These are phyloP conservation scores for Criorhina ranunculi DNA, from an alignment of 2,888 invertebrate genomes.

Conservation along the genomic window DNA sequence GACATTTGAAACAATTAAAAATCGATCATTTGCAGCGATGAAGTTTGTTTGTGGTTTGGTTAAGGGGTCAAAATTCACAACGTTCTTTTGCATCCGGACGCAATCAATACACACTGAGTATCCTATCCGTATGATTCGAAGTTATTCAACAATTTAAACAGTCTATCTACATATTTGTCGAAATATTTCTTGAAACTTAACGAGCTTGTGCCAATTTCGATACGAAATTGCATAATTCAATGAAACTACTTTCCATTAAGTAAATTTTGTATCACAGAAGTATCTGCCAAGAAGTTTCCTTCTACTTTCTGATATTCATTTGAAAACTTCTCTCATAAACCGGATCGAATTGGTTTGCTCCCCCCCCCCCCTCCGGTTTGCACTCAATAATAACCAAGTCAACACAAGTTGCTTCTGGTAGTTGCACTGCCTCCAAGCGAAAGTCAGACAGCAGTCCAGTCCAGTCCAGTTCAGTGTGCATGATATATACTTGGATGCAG, in stretches of 20 bases:
- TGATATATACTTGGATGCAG: conserved; percentile 8
- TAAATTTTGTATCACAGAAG: conserved; percentile 8
- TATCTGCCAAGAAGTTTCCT: conserved; percentile 42
- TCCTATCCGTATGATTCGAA: not conserved
- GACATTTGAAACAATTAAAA: too few species aligned
- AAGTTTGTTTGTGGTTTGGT: too few species aligned
- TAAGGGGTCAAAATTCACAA: too few species aligned
- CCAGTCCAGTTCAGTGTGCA: conserved; percentile 30
- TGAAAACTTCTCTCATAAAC: conserved; percentile 42
- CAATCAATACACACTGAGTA: too few species aligned
- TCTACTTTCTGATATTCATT: conserved; percentile 23
- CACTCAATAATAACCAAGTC: conserved; percentile 24
- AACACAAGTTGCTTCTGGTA: conserved; percentile 30
- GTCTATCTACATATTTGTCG: conserved; percentile 35
- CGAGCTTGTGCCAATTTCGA: conserved; percentile 52
- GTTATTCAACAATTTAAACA: conserved; percentile 37
- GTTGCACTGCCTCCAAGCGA: conserved; percentile 49
- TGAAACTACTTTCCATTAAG: conserved; percentile 56
- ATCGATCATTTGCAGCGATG: not conserved
- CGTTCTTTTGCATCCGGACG: too few species aligned
- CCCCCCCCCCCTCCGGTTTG: not conserved
- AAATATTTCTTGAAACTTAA: conserved; percentile 57
- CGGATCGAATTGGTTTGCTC: conserved; percentile 18
- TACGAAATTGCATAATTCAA: conserved; percentile 58
- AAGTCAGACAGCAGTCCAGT: conserved; percentile 58